Base-by-base conservation (phyloP, 2,888 invertebrate genomes). In the Sesamia inferens region DNA sequence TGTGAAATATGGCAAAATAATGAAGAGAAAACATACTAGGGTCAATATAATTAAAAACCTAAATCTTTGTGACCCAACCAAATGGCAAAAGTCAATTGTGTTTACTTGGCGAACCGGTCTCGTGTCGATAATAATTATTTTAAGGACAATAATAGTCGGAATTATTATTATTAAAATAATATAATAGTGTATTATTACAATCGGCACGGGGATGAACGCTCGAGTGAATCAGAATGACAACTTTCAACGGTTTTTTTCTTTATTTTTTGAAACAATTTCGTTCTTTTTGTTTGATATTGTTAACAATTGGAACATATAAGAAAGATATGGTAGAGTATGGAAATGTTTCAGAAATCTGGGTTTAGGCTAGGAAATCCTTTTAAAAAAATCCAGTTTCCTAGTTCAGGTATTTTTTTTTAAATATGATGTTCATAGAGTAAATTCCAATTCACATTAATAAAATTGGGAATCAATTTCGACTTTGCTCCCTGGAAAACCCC, bases 51-150 rank as follows among this genome's bases (percentile, higher is more conserved):
- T 95, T 94, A 94, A 94, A 94, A 89, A 88, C 89, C 88, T 86
- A 85, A 89, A 92, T 95, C 95, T 95, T 96, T 96, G 94, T 92
- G 87, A 94, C 69, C 79, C 95, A 95, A 81, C 93, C 91, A 91
- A 94, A 94, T 92, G 95, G 94, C 93, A 96, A 95, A 93, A 96
- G 95, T 95, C 94, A 92, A 96, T 96, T 95, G 95, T 96, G 90
- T 91, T 92, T 90, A 91, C 78, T 89, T 90, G 82, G 85, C 89
- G 89, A 90, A 92, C 90, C 92, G 91, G 87, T 87, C 86, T 81
- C 83, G 74, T 78, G 79, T 83, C 90, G 81, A 88, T 90, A 89
- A 91, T 93, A 93, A 93, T 93, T 90, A 94, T 92, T 93, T 92
- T 93, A 94, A 94, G 94, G 92, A 92, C 93, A 93, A 93, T 94